Evolutionary conservation across 2,888 invertebrate species (phyloP), one percentile per base, ranked within the genome.

Genomic region (Tigriopus californicus): DNA sequence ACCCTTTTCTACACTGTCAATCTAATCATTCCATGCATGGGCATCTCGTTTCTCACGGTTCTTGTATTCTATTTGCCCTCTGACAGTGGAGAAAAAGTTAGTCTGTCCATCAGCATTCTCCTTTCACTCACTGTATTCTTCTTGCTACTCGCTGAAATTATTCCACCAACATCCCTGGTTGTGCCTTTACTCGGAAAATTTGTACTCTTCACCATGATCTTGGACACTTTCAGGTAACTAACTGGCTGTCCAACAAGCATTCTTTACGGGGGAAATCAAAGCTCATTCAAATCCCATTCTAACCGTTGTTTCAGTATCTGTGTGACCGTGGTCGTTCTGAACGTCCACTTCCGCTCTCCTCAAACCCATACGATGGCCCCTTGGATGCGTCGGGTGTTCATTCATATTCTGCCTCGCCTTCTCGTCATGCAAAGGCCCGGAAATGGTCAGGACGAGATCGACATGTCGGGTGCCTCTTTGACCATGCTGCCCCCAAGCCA

Each of bases 81-180:
- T 61, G 92, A 94, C 75, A 90, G 90, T 69, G 91, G 92, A 64
- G 92, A 94, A 76, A 94, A 94, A 81, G 90, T 91, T 73, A 91
- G 92, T 72, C 80, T 97, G 71, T 92, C 92, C 69, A 89, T 91
- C 74, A 89, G 88, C 70, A 91, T 91, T 74, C 78, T 91, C 71
- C 82, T 91, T 72, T 90, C 90, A 70, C 80, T 91, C 73, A 91
- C 90, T 73, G 90, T 91, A 80, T 91, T 91, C 82, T 91, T 91
- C 81, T 78, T 91, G 74, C 81, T 91, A 73, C 74, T 87, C 71
- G 84, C 84, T 69, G 85, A 85, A 75, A 85, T 85, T 70, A 85
- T 85, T 74, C 85, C 87, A 67, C 89, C 90, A 66, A 91, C 91
- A 60, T 89, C 89, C 66, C 80, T 91, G 68, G 89, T 90, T 68